These are phyloP conservation scores for Irena cyanogastra DNA, from an alignment of 2,113 vertebrate genomes.

Conservation along the genomic window DNA sequence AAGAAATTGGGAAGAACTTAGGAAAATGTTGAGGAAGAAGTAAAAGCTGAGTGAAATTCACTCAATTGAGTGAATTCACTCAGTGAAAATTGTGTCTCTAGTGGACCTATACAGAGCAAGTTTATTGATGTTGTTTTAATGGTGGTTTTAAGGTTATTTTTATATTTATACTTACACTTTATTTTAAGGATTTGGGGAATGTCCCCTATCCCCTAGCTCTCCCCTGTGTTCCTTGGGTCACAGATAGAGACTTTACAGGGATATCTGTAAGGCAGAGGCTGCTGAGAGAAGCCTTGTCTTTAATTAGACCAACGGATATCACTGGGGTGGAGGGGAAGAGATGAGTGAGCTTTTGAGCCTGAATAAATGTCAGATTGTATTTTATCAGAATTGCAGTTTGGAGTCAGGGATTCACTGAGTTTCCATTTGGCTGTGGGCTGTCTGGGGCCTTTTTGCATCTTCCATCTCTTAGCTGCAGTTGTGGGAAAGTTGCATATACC, in stretches of 20 bases:
- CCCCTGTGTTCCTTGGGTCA: not conserved
- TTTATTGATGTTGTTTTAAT: not conserved
- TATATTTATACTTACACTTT: not conserved
- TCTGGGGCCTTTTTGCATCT: not conserved
- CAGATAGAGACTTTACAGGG: not conserved
- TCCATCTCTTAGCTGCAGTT: not conserved
- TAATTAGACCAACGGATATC: not conserved
- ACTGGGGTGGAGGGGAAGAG: not conserved
- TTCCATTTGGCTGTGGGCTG: not conserved
- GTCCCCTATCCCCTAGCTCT: not conserved
- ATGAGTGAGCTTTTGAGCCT: not conserved
- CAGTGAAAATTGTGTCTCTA: not conserved
- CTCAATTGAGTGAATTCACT: not conserved
- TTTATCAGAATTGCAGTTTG: not conserved
- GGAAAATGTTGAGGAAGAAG: not conserved
- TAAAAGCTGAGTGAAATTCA: not conserved
- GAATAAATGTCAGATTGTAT: not conserved
- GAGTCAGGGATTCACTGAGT: not conserved
- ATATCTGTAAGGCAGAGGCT: not conserved
- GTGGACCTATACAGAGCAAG: not conserved
- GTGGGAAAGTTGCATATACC: not conserved
- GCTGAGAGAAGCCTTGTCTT: not conserved
- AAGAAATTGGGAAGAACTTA: not conserved
- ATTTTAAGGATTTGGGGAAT: not conserved
- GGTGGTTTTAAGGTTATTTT: not conserved